These are phyloP conservation scores for Daubentonia madagascariensis DNA, from an alignment of 2,113 vertebrate species.

Conservation along the genomic window DNA sequence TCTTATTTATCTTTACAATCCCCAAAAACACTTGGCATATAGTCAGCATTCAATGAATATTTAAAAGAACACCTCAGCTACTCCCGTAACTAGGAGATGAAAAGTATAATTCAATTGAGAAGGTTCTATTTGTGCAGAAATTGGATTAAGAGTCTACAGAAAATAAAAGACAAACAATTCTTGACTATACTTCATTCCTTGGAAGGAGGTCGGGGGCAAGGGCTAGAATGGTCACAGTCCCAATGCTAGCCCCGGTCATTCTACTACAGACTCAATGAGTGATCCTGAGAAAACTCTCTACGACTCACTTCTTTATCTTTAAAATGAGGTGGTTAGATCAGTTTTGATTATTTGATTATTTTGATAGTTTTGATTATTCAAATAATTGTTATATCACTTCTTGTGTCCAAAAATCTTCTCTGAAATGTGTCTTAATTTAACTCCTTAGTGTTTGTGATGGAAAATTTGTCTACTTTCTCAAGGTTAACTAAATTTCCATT, in stretches of 20 bases:
- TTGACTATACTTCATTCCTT: background rate
- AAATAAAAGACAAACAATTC: constrained; percentile 10
- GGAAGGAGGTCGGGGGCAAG: background rate
- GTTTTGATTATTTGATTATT: background rate
- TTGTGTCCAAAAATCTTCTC: background rate
- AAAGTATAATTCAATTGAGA: constrained; percentile 59
- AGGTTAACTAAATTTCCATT: constrained; percentile 27
- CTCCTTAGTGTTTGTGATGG: background rate
- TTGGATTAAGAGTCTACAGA: constrained; percentile 10
- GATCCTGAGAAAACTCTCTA: background rate
- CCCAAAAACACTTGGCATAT: background rate
- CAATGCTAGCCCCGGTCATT: background rate
- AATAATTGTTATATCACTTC: background rate
- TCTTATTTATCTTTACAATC: constrained; percentile 58
- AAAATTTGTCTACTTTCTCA: constrained; percentile 27
- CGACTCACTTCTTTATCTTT: background rate
- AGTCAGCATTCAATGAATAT: constrained; percentile 52
- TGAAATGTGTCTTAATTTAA: constrained; percentile 5
- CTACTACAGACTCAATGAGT: background rate
- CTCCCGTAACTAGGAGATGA: constrained; percentile 49
- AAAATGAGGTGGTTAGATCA: background rate
- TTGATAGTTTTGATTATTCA: background rate
- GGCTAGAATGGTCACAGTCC: background rate
- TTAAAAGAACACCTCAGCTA: constrained; percentile 60
- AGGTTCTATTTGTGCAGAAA: constrained; percentile 30